Percentiles rank a stretch among this genome's conserved stretches.
Conservation (phyloP, 2,797 vertebrate genomes). For the Xyrichtys novacula region DNA sequence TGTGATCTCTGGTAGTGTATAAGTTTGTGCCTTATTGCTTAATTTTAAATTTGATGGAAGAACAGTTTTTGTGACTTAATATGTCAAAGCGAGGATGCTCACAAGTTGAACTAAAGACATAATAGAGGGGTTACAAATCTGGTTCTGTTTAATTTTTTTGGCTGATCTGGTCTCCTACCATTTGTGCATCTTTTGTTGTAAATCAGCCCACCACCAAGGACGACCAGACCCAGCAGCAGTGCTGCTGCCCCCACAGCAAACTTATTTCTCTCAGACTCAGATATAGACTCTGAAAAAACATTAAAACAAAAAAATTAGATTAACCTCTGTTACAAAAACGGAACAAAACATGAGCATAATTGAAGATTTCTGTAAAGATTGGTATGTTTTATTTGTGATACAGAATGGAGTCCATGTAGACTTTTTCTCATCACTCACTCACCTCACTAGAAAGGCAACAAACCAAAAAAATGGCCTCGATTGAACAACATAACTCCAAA, state of each 20-base stretch:
- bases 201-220: constrained; percentile 54
- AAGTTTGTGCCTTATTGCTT: background rate
- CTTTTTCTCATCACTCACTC: too few relatives aligned
- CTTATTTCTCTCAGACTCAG: constrained; percentile 46
- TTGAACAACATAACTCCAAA: background rate
- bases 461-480: background rate
- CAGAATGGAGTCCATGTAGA: too few relatives aligned
- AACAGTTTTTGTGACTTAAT: background rate
- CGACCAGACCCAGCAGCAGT: constrained; percentile 64
- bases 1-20: background rate
- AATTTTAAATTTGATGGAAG: background rate
- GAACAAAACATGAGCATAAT: too few relatives aligned
- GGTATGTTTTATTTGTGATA: too few relatives aligned
- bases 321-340: background rate
- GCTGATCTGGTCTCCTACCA: constrained; percentile 49
- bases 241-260: constrained; percentile 58
- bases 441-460: too few relatives aligned
- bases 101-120: background rate
- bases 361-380: too few relatives aligned
- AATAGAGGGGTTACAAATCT: background rate
- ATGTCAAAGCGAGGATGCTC: too few relatives aligned
- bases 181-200: constrained; percentile 53
- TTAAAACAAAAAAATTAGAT: constrained; percentile 1
- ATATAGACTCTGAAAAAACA: constrained; percentile 48
- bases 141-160: background rate